These are phyloP conservation scores for Neocloeon triangulifer DNA, from an alignment of 1,140 invertebrate species.

Conservation along the genomic window DNA sequence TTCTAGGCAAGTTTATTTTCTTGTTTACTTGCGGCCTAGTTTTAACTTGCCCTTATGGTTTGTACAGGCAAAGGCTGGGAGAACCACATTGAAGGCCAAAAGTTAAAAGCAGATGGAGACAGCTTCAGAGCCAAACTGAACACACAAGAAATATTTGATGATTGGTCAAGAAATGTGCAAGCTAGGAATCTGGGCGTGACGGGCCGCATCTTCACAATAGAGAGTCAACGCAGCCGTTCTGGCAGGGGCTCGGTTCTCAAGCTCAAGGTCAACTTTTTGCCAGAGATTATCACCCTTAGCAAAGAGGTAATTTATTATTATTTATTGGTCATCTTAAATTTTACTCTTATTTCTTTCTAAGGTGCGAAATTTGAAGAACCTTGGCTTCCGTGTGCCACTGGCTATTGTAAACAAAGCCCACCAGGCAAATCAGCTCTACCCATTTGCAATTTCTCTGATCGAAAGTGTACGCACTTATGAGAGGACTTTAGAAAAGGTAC, in stretches of 20 bases:
- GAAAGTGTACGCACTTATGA: slow-evolving; percentile 95
- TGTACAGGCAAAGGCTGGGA: slow-evolving; percentile 84
- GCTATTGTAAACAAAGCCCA: slow-evolving; percentile 98
- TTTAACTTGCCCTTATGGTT: background rate
- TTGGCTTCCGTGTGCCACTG: slow-evolving; percentile 90
- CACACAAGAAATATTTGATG: slow-evolving; percentile 91
- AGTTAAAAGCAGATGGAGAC: slow-evolving; percentile 92
- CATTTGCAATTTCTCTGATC: slow-evolving; percentile 95
- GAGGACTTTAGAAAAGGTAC: slow-evolving; percentile 88
- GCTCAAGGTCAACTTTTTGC: slow-evolving; percentile 89
- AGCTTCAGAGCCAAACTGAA: slow-evolving; percentile 90
- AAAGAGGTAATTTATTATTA: slow-evolving; percentile 48
- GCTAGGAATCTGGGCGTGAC: slow-evolving; percentile 82
- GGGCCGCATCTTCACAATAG: slow-evolving; percentile 87
- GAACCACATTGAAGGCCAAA: slow-evolving; percentile 96
- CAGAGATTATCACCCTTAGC: slow-evolving; percentile 92
- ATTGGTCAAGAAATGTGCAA: slow-evolving; percentile 90
- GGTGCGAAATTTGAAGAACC: slow-evolving; percentile 87
- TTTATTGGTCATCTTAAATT: background rate
- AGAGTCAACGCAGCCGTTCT: slow-evolving; percentile 49
- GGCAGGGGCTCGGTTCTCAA: slow-evolving; percentile 77
- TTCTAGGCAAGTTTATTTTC: slow-evolving; percentile 40
- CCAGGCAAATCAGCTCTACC: slow-evolving; percentile 95
- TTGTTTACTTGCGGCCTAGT: slow-evolving; percentile 6
- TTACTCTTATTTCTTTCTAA: slow-evolving; percentile 12